Conservation (phyloP, 2,113 vertebrate species). For the Tetrax tetrax region DNA sequence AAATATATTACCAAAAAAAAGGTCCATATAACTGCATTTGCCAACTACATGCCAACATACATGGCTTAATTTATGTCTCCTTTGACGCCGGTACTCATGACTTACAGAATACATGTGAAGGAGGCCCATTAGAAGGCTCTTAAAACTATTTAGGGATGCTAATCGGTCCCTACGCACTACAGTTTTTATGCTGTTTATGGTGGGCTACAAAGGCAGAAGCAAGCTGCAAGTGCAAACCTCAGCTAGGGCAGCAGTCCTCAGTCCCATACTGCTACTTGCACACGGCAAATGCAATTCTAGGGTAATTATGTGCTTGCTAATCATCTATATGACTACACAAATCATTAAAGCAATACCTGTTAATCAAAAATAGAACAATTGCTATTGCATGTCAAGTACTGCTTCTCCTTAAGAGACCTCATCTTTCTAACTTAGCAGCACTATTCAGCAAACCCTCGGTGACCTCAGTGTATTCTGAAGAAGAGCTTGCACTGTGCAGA, state of each 20-base stretch:
- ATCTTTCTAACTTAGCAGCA: background rate
- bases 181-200: constrained; percentile 54
- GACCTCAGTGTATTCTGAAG: rapidly evolving
- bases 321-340: background rate
- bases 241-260: background rate
- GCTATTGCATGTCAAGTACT: background rate
- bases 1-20: background rate
- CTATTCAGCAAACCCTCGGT: background rate
- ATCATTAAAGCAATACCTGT: background rate
- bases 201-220: constrained; percentile 20
- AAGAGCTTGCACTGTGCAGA: background rate
- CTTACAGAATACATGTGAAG: constrained; percentile 39
- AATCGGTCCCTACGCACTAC: constrained; percentile 34
- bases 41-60: background rate
- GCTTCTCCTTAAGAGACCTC: background rate
- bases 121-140: constrained; percentile 21
- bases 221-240: constrained; percentile 17
- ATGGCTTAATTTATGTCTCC: background rate
- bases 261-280: background rate
- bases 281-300: background rate
- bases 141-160: constrained; percentile 55
- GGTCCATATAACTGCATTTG: background rate
- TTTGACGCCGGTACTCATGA: background rate
- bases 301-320: background rate
- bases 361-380: background rate